Base-by-base conservation (phyloP, 2,797 vertebrate species). In the Lateolabrax maculatus region DNA sequence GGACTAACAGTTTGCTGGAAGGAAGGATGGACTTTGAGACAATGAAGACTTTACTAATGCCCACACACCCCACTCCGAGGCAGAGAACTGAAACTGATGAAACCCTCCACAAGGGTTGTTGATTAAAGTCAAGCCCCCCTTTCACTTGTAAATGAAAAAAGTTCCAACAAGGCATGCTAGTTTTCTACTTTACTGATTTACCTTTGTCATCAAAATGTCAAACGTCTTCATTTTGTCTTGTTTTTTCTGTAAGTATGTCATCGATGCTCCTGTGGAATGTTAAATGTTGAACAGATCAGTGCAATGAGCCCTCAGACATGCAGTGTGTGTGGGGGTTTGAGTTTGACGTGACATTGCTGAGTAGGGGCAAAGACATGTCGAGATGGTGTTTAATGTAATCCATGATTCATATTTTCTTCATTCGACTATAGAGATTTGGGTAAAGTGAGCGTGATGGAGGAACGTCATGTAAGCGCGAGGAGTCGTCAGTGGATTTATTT, bases 1-100 rank as follows among this genome's bases (percentile, higher is more conserved):
- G 88, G 87, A 94, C 92, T 95, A 93, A 94, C 90, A 79, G 53
- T 86, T 92, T 90, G 75, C 85, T 88, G 90, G 83, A 93, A 86
- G 84, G 77, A 90, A 84, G 62, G 82, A 85, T 36, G 36, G 72
- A 90, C 66, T 2, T 60, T 77, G 79, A 78, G 86, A 90, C 84
- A 84, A 81, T 81, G 79, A 86, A 90, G 87, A 95, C 93, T 93
- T 94, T 93, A 91, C 91, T 92, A 89, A 92, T 78, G 81, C 79
- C 83, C 83, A 85, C 87, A 79, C 86, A 63, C 60, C 80, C 76
- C 68, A 60, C 72, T 79, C 69, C 4, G 74, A 87, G 86, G 87
- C 77, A 84, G 78, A 88, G 64, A 90, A 86, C 75, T 76, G 8
- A 91, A 84, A 89, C 87, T 87, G 78, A 85, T 55, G 65, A 72